phyloP scores from a whole-genome alignment of 2,888 invertebrate species.

The Caenorhabditis sp. region DNA sequence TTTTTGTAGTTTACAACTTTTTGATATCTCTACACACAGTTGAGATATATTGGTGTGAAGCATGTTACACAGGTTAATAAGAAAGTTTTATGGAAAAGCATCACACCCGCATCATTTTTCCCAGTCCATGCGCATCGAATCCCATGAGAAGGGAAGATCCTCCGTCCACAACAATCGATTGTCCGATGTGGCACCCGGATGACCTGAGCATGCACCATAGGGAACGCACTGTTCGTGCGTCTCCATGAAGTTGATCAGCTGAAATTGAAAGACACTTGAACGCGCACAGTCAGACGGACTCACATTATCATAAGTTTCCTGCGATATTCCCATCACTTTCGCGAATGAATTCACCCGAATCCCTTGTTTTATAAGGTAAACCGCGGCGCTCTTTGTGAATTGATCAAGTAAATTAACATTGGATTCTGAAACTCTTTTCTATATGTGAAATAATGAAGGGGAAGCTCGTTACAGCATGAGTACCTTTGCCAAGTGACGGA shows the following conservation, averaged over 20 bases:
- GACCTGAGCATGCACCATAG: not conserved
- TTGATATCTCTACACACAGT: no score
- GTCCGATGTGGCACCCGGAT: conserved; percentile 41
- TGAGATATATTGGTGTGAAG: no score
- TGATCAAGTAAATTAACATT: no score
- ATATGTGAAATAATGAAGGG: not conserved
- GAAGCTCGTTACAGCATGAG: conserved; percentile 3
- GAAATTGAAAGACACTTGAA: no score
- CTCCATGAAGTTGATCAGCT: conserved; percentile 14
- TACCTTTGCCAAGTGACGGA: conserved; percentile 22
- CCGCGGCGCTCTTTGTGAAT: conserved; percentile 30
- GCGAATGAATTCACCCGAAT: conserved; percentile 39
- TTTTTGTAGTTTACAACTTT: no score
- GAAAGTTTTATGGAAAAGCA: no score
- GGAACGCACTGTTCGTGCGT: conserved; percentile 27
- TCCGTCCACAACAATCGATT: conserved; percentile 40
- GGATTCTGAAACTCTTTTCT: no score
- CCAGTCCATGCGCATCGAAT: conserved; percentile 2
- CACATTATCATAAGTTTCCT: conserved; percentile 17
- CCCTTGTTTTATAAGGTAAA: conserved; percentile 29
- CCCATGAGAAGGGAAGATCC: conserved; percentile 40
- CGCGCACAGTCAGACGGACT: no score
- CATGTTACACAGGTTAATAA: no score
- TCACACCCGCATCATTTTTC: not conserved
- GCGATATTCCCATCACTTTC: conserved; percentile 43